Conservation (phyloP, 2,113 vertebrate genomes). For the Tragelaphus strepsiceros region DNA sequence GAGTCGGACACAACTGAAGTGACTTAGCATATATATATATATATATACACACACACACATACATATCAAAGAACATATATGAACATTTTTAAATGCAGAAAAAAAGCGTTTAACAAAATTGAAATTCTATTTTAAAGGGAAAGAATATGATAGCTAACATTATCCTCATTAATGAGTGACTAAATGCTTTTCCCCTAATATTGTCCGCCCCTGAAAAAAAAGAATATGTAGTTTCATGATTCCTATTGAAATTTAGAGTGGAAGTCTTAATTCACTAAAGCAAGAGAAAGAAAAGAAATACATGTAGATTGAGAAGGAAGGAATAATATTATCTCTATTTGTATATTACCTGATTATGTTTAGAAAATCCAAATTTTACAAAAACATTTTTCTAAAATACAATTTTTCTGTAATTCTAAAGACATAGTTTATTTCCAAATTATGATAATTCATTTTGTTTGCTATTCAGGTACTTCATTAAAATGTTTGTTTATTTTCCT, state of each 20-base stretch:
- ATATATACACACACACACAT: neutral
- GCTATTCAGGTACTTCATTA: neutral
- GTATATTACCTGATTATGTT: neutral
- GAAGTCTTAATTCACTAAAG: neutral
- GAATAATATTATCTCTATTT: neutral
- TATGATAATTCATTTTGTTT: slow-evolving; percentile 19
- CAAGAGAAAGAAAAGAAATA: neutral
- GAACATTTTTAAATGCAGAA: neutral
- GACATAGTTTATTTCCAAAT: neutral
- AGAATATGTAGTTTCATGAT: neutral
- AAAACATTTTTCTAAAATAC: neutral
- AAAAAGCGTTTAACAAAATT: neutral
- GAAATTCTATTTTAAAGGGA: neutral
- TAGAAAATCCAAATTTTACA: neutral
- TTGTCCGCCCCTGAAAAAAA: neutral
- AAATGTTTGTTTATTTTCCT: neutral
- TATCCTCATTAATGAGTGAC: neutral
- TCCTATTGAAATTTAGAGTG: neutral
- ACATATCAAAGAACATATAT: neutral
- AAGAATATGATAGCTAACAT: neutral
- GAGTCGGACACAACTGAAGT: too few relatives aligned
- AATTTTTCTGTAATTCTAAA: neutral
- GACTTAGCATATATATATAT: too few relatives aligned
- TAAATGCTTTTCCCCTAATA: neutral
- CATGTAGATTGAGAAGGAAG: neutral